Base-by-base conservation (phyloP, 2,113 vertebrate species). In the Gallinago undulata region DNA sequence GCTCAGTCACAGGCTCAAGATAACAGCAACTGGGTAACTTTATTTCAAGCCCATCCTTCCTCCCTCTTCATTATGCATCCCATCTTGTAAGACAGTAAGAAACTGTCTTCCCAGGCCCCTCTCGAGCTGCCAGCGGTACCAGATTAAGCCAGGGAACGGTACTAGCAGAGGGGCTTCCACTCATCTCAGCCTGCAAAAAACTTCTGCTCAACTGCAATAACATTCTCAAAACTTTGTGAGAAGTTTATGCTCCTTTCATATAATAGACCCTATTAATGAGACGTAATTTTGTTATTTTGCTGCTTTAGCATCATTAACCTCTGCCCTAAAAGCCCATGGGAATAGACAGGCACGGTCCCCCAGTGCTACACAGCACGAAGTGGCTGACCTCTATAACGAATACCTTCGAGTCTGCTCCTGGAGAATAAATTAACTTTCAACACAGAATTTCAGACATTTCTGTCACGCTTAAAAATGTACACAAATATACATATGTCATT, bases 1-100 rank as follows among this genome's bases (percentile, higher is more conserved):
- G 92, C 87, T 97, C 94, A 95, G 94, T 93, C 96, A 94, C 74
- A 97, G 95, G 96, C 95, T 94, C 63, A 63, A 95, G 94, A 95
- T 94, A 97, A 89, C 77, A 97, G 93, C 97, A 97, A 86, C 78
- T 12, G 25, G 70, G 92, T 74, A 96, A 93, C 69, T 95, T 89
- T 39, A 79, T 90, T 95, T 91, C 77, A 96, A 96, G 78, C 89
- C 96, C 83, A 91, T 94, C 72, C 90, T 95, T 95, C 69, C 66
- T 73, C 84, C 78, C 90, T 86, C 86, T 87, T 75, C 84, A 21
- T 22, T 75, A 76, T 64, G 53, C 90, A 93, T 84, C 62, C 80
- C 73, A 43, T 51, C 50, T 39, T 33, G 37, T 35, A 41, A 30
- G 53, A 55, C 28, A 30, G 77, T 60, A 73, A 62, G 67, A 93